Conservation (phyloP, 2,888 invertebrate genomes). For the Polylopha cassiicola region DNA sequence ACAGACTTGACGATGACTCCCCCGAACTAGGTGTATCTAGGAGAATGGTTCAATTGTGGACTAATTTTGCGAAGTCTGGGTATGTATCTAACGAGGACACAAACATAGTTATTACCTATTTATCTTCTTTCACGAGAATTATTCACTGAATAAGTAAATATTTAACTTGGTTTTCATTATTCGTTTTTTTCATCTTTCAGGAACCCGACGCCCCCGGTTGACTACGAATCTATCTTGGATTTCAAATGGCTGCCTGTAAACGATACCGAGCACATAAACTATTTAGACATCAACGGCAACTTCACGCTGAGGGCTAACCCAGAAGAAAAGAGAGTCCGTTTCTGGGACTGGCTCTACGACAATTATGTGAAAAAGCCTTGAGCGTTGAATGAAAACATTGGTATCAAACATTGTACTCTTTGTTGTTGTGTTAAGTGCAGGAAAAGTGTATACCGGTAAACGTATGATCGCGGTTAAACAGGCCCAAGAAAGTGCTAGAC, state of each 20-base stretch:
- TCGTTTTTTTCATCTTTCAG: conserved; percentile 37
- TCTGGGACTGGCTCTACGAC: conserved; percentile 76
- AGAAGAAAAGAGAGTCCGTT: conserved; percentile 70
- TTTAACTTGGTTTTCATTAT: background rate
- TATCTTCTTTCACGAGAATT: no score
- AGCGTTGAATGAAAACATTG: background rate
- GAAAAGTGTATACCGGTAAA: no score
- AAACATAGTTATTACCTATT: no score
- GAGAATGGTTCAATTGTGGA: conserved; percentile 80
- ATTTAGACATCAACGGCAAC: conserved; percentile 75
- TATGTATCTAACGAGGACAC: no score
- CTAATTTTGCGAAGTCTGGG: conserved; percentile 81
- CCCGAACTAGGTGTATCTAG: conserved; percentile 76
- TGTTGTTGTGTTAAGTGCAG: conserved; percentile 20
- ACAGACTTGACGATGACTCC: conserved; percentile 77
- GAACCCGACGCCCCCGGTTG: conserved; percentile 74
- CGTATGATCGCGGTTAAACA: no score
- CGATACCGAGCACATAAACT: conserved; percentile 50
- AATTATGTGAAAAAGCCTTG: conserved; percentile 40
- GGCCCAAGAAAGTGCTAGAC: no score
- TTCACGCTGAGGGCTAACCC: conserved; percentile 71
- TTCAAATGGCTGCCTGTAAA: conserved; percentile 75
- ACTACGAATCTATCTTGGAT: conserved; percentile 65
- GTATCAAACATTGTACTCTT: background rate
- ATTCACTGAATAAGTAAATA: no score